Base-by-base conservation (phyloP, 2,888 invertebrate genomes). In the Epirrita christyi region DNA sequence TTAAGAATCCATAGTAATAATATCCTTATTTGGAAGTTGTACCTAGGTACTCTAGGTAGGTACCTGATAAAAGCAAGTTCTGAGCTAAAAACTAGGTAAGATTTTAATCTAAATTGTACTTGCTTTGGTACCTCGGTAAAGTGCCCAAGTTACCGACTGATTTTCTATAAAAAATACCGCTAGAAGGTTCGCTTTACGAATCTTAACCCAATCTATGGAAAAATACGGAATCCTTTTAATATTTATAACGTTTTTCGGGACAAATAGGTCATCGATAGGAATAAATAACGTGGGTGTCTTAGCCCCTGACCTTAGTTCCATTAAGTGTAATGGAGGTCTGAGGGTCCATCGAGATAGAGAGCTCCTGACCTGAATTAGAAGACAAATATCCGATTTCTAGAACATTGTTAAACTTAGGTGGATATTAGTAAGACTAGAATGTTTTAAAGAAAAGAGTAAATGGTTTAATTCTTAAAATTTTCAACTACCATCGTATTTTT, bases 271-370 rank as follows among this genome's bases (percentile, higher is more conserved):
- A 72, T 70, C 66, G 66, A 72, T 70, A 69, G 38, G 67, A 68
- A 68, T 73, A 76, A 73, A 67, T 73, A 71, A 76, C 76, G 69
- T 59, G 58, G 66, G 67, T 70, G 9, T 67, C 68, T 70, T 70
- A 71, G 66, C 70, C 65, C 68, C 65, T 71, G 71, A 76, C 70
- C 73, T 66, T 66, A 66, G 67, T 67, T 63, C 68, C 67, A 76
- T 79, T 79, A 74, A 63, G 60, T 74, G 68, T 75, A 78, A 76
- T 78, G 64, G 73, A 64, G 75, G 70, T 70, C 70, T 66, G 61
- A 61, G 64, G 67, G 66, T 56, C 57, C 68, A 77, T 76, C 73
- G 70, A 72, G 73, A 76, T 75, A 64, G 59, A 68, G 62, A 67
- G 58, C 46, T 61, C 47, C 61, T n/a, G 71, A 64, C 72, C 70